These are phyloP conservation scores for Sturnus vulgaris DNA, from an alignment of 2,113 vertebrate genomes.

Conservation along the genomic window DNA sequence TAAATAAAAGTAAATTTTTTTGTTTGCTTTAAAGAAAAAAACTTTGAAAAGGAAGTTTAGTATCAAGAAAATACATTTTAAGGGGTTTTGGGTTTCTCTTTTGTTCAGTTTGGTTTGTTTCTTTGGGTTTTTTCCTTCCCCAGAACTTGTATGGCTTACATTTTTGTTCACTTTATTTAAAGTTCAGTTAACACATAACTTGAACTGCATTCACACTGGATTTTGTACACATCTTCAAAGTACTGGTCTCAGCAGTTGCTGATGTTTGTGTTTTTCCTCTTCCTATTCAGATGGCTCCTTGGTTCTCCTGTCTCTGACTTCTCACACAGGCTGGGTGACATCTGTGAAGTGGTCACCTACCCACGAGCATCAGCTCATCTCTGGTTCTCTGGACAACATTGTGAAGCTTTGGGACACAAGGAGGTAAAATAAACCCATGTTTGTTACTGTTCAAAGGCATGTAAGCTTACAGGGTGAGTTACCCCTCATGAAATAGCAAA, in stretches of 20 bases:
- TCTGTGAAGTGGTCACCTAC: constrained; percentile 92
- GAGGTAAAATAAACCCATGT: constrained; percentile 74
- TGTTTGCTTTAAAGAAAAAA: neutral
- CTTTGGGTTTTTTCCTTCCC: neutral
- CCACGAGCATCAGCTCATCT: constrained; percentile 91
- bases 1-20: neutral
- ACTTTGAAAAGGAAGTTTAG: neutral
- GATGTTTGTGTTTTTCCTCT: neutral
- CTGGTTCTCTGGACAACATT: constrained; percentile 93
- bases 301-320: constrained; percentile 90
- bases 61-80: neutral
- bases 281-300: constrained; percentile 86
- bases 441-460: neutral
- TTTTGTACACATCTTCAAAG: neutral
- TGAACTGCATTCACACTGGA: neutral
- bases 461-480: neutral
- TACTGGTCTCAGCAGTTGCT: neutral
- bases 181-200: neutral
- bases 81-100: neutral
- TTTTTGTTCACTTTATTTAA: neutral
- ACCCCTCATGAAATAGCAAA: neutral
- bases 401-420: constrained; percentile 98
- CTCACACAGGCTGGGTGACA: constrained; percentile 96
- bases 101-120: neutral
- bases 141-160: neutral